Evolutionary conservation across 2,888 invertebrate genomes (phyloP), one percentile per base, ranked within the genome.

Genomic region (Anthophora plumipes): DNA sequence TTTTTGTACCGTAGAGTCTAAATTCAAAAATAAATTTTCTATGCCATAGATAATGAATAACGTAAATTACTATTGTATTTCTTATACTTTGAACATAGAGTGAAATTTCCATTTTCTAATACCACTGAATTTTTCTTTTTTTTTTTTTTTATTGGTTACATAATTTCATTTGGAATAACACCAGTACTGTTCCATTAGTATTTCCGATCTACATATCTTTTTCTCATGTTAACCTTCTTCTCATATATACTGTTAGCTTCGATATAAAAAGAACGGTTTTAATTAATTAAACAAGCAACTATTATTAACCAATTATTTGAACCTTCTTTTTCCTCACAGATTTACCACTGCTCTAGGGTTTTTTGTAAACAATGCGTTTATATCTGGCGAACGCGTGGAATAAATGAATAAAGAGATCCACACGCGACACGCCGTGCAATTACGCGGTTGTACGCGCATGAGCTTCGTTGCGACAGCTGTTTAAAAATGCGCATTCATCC

Each of bases 401-500:
- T 61, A 71, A 43, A 71, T 54, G 63, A 63, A 43, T 64, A 67
- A 73, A 59, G 12, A n/a, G 66, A 11, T 48, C 39, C 37, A 25
- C 46, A 11, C 52, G 43, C 67, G 57, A 57, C 9, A 17, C 2
- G 8, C n/a, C 20, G n/a, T 46, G 43, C 31, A 67, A 41, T 57
- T 73, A 72, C 46, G 46, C 55, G 31, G 39, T 43, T 8, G 46
- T 46, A n/a, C 59, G 46, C 54, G 22, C 48, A 20, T 14, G 8
- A 9, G 46, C 12, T 50, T 20, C 54, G 43, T 69, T 59, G 69
- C 69, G 17, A 46, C 59, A 54, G 68, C 69, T 69, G 52, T 48
- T 78, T 68, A 75, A 76, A 31, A 41, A 78, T 68, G 63, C 68
- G 68, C 68, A 75, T 68, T 55, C 57, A 50, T 75, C 57, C 14